A percentile compares a stretch with the other conserved stretches of the same genome.
These are phyloP conservation scores for Abramis brama DNA, from an alignment of 2,113 vertebrate genomes.

Conservation along the genomic window DNA sequence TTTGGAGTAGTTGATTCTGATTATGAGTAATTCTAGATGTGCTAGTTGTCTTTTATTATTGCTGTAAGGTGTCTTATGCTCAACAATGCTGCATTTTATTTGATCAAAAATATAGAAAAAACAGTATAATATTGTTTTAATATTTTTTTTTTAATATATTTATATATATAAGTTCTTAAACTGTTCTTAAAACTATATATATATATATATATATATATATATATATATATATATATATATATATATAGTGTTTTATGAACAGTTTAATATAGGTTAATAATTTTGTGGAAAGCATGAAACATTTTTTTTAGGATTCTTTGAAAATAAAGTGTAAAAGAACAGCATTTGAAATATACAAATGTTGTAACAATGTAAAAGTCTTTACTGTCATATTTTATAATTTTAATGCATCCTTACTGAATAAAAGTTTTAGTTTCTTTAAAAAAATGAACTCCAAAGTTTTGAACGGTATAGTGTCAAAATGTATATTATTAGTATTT, in stretches of 20 bases:
- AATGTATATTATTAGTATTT: not conserved
- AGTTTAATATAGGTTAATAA: not conserved
- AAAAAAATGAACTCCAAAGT: not conserved
- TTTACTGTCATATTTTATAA: not conserved
- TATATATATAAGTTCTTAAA: no score
- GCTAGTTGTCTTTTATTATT: not conserved
- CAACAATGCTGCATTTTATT: not conserved
- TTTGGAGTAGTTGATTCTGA: not conserved
- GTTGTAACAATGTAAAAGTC: not conserved
- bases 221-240: not conserved
- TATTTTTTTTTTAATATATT: not conserved
- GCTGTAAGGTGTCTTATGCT: not conserved
- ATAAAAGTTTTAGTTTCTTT: not conserved
- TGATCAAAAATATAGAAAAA: not conserved
- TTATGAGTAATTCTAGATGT: not conserved
- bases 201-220: not conserved
- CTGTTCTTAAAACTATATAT: no score
- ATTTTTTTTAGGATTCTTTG: not conserved
- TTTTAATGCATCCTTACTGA: not conserved
- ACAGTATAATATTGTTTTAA: not conserved
- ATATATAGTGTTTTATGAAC: not conserved
- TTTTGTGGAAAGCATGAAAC: not conserved
- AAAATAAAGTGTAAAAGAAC: not conserved
- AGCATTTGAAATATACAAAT: not conserved
- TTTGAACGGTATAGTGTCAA: not conserved